Base-by-base conservation (phyloP, 2,797 vertebrate species). In the Otolemur crassicaudatus region DNA sequence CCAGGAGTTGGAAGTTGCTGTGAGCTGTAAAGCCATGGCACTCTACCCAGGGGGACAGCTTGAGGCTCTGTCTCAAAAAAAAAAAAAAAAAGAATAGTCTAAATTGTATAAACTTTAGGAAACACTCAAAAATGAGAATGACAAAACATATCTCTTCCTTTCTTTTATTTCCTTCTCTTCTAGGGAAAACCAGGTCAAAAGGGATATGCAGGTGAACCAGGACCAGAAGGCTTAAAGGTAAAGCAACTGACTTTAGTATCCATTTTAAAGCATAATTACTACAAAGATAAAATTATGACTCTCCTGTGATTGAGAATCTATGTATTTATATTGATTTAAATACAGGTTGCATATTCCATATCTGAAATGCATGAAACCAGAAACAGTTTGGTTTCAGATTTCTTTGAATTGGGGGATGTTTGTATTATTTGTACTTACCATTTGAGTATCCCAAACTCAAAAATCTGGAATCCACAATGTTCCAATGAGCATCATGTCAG, bases 181-280 rank as follows among this genome's bases (percentile, higher is more conserved):
- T 97, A 99, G 99, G 99, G 99, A 97, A 99, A 99, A 96, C 98
- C 98, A 76, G 99, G 99, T 96, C 99, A 98, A 94, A 99, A 99
- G 97, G 99, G 99, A 27, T 98, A 99, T 92, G 92, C 98, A 0
- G 99, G 99, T 56, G 99, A 99, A 98, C 98, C 98, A 93, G 99
- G 99, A 77, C 98, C 95, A 1, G 99, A 99, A 85, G 99, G 99
- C 69, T 97, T 99, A 94, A 99, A 98, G 99, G 99, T 99, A 97
- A 97, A 95, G 27, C 34, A 75, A 5, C 12, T 95, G 11, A 58
- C 17, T 88, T 97, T 94, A 79, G 72, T 76, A 67, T 31, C 9
- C 87, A 13, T 84, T 87, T 90, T 37, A 77, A 96, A 87, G 11
- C 81, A 69, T 27, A 72, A 77, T 87, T 90, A 91, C 61, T 1